Conservation (phyloP, 2,888 invertebrate genomes). For the Celastrina argiolus region DNA sequence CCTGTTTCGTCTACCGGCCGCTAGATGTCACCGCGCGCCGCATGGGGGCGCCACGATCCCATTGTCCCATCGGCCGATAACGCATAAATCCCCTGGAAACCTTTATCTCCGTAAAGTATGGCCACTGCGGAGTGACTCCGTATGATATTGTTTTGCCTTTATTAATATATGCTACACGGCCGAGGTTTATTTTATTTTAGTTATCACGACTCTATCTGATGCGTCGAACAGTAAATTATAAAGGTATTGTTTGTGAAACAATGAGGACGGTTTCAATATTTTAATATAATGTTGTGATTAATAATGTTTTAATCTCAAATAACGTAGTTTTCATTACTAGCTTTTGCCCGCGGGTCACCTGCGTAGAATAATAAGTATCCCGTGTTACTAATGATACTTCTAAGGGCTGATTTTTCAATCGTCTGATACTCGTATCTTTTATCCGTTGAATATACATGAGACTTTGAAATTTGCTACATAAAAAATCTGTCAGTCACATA, state of each 20-base stretch:
- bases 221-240: constrained; percentile 75
- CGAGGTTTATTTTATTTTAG: constrained; percentile 73
- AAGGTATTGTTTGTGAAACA: constrained; percentile 61
- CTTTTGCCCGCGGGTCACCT: too few species aligned
- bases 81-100: constrained; percentile 74
- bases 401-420: too few species aligned
- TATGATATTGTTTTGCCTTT: constrained; percentile 76
- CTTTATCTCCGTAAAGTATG: constrained; percentile 77
- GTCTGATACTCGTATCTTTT: too few species aligned
- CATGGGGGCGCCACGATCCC: constrained; percentile 77
- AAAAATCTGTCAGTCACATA: too few species aligned
- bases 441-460: too few species aligned
- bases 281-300: not conserved
- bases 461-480: too few species aligned
- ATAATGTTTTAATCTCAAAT: not conserved
- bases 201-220: constrained; percentile 77
- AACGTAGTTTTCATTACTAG: not conserved
- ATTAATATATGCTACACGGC: constrained; percentile 73
- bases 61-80: constrained; percentile 75
- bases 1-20: constrained; percentile 42
- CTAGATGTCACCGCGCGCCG: constrained; percentile 52
- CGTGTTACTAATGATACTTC: too few species aligned
- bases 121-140: constrained; percentile 75
- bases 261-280: constrained; percentile 7
- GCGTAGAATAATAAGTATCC: too few species aligned